These are phyloP conservation scores for Hermaeophaga mercurialis DNA, from an alignment of 2,888 invertebrate species.

Conservation along the genomic window DNA sequence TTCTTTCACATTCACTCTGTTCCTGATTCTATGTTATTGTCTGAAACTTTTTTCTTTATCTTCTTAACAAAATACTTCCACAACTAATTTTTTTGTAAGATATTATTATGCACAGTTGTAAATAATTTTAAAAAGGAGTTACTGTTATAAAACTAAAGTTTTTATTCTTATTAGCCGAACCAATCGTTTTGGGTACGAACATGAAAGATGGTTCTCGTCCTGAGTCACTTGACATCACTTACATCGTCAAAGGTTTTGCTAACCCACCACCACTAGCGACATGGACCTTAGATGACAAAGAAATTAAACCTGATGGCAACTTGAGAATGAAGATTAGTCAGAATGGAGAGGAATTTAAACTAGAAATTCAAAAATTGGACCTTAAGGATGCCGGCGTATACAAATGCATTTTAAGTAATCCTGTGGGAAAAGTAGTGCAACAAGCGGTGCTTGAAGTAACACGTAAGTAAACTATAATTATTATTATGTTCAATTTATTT, in stretches of 20 bases:
- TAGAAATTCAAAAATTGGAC: slow-evolving; percentile 73
- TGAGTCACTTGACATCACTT: slow-evolving; percentile 82
- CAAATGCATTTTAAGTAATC: slow-evolving; percentile 81
- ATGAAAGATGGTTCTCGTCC: slow-evolving; percentile 76
- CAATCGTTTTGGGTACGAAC: slow-evolving; percentile 72
- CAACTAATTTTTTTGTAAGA: too few relatives aligned
- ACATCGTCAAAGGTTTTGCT: slow-evolving; percentile 78
- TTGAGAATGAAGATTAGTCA: slow-evolving; percentile 66
- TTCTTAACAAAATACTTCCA: too few relatives aligned
- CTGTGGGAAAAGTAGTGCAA: slow-evolving; percentile 77
- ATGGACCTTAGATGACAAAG: slow-evolving; percentile 80
- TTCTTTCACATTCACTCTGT: too few relatives aligned
- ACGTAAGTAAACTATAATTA: slow-evolving; percentile 63
- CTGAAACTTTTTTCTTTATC: too few relatives aligned
- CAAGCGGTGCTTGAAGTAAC: slow-evolving; percentile 76
- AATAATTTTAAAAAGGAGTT: too few relatives aligned
- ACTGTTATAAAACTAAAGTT: too few relatives aligned
- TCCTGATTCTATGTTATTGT: too few relatives aligned
- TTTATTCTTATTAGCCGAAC: slow-evolving; percentile 62
- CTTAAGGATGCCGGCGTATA: slow-evolving; percentile 81
- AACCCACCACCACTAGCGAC: slow-evolving; percentile 77
- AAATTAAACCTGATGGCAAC: slow-evolving; percentile 66
- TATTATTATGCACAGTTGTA: too few relatives aligned
- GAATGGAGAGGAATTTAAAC: slow-evolving; percentile 72
- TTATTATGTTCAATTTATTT: too few relatives aligned